These are phyloP conservation scores for Enteromius trimaculatus DNA, from an alignment of 2,797 vertebrate species.

Conservation along the genomic window DNA sequence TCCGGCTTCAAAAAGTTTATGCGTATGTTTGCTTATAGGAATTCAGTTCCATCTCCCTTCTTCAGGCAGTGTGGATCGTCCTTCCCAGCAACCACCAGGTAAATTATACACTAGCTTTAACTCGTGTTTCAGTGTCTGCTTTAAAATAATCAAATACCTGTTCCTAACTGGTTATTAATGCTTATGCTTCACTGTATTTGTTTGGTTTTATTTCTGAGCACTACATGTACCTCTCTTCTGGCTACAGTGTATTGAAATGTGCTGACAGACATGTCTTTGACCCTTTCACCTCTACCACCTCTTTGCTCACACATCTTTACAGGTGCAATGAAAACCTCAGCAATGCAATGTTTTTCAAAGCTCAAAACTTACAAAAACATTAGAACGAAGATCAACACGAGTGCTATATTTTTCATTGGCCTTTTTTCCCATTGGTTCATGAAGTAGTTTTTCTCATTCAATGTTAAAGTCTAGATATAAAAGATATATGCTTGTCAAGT, in stretches of 20 bases:
- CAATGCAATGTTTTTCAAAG: not conserved
- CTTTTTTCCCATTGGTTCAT: not conserved
- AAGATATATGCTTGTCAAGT: no score
- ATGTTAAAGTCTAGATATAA: not conserved
- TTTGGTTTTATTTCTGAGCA: not conserved
- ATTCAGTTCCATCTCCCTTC: conserved; percentile 83
- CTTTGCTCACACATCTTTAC: not conserved
- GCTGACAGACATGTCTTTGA: not conserved
- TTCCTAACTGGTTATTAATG: conserved; percentile 7
- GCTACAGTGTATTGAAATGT: not conserved
- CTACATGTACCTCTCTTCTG: not conserved
- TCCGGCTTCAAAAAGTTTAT: conserved; percentile 38
- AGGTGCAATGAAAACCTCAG: not conserved
- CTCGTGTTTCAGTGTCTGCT: not conserved
- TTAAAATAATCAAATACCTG: not conserved
- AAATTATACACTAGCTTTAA: conserved; percentile 52
- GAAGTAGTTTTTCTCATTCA: not conserved
- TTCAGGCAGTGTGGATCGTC: conserved; percentile 75
- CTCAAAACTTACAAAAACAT: not conserved
- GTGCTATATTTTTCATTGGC: not conserved
- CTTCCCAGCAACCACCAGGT: conserved; percentile 78
- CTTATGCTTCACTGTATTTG: not conserved
- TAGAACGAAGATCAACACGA: not conserved
- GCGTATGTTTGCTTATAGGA: conserved; percentile 68
- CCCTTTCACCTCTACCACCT: not conserved